Base-by-base conservation (phyloP, 2,113 vertebrate genomes). In the Nannobrachium achirus region DNA sequence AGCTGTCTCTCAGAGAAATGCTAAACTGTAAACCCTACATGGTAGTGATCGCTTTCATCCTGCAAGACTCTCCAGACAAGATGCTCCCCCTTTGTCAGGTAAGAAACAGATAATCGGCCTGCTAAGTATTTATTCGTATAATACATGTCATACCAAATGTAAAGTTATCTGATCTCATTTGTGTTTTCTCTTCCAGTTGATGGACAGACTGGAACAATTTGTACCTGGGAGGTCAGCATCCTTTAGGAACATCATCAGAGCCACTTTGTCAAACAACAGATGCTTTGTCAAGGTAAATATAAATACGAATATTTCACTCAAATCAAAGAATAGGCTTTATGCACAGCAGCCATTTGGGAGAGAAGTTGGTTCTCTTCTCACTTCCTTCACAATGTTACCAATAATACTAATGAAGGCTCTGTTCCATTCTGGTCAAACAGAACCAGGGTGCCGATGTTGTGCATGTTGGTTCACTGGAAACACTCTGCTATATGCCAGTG, bases 11-110 rank as follows among this genome's bases (percentile, higher is more conserved):
- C 8, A 10, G 9, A 14, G 48, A 14, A 15, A 14, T 49, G n/a
- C n/a, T 14, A 2, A 90, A 87, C 11, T 87, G 81, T 33, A 89
- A 82, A 70, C 93, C 95, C 46, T 95, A 94, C 78, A 75, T 95
- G 85, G 93, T 92, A 6, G 93, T 94, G 80, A 92, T 96, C 10
- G 92, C 94, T 1, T 59, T 92, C 4, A 87, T 91, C 25, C 94
- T 96, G 70, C 94, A 93, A 62, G 76, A 82, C 0, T 89, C 92
- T 46, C 93, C 93, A 1, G 80, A 76, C 41, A 92, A 90, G 82
- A 93, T 86, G 80, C 93, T 97, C 46, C 93, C 92, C 46, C 90
- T 95, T 33, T 82, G 76, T 49, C 91, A 94, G 93, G 94, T 96
- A 83, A 86, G 67, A 57, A 14, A 53, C 6, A 62, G 39, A 6